Conservation (phyloP, 2,113 vertebrate species). For the Balaeniceps rex region DNA sequence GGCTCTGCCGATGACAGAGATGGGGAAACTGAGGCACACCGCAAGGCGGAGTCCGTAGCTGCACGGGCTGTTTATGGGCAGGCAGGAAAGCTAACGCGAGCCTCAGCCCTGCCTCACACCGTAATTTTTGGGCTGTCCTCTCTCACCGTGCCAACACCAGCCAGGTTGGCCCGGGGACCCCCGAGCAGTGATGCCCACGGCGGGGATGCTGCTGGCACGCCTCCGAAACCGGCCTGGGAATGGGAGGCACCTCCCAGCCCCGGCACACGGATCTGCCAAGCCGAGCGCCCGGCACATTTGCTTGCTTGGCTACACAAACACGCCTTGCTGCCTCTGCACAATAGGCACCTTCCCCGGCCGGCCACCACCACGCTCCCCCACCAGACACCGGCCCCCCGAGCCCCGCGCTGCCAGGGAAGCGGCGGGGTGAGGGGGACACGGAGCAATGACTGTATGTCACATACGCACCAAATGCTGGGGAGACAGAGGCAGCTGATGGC, state of each 20-base stretch:
- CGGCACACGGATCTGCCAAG: neutral
- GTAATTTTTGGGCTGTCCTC: neutral
- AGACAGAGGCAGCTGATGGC: accelerated
- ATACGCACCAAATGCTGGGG: accelerated
- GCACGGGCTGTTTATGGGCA: neutral
- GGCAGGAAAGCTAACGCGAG: neutral
- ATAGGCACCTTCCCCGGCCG: neutral
- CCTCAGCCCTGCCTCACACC: neutral
- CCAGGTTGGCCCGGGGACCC: neutral
- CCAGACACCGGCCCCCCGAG: neutral
- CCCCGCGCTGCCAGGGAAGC: neutral
- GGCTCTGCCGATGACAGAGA: neutral
- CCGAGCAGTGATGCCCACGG: too few relatives aligned
- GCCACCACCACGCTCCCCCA: neutral
- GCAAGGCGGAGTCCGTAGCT: accelerated
- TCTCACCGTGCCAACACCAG: neutral
- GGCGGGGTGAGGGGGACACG: too few relatives aligned
- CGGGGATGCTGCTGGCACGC: accelerated
- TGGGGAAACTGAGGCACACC: neutral
- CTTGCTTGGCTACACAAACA: neutral
- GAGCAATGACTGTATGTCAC: too few relatives aligned
- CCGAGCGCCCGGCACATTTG: neutral
- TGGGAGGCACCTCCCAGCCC: neutral
- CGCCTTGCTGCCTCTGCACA: neutral
- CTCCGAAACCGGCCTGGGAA: neutral